Evolutionary conservation across 2,888 invertebrate genomes (phyloP).

Genomic region (Tiliacea citrago): DNA sequence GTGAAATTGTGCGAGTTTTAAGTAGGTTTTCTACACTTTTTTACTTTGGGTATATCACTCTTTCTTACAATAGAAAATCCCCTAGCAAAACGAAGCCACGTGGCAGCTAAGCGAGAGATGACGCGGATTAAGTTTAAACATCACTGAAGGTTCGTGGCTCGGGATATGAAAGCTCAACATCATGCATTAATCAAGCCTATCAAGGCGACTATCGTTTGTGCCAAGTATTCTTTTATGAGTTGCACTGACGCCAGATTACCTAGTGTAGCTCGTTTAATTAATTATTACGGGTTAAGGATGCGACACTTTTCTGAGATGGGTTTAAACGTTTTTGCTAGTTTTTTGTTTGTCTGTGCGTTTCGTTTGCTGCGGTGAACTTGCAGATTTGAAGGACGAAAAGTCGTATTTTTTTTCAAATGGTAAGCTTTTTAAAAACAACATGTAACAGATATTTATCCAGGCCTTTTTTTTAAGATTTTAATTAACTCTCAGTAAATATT

Average conservation of each 20-base stretch:
- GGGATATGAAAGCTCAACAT: conserved; percentile 50
- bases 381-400: not conserved
- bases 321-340: conserved; percentile 42
- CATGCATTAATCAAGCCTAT: conserved; percentile 62
- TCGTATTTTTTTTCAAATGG: not conserved
- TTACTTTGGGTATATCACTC: not conserved
- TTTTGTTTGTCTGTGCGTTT: conserved; percentile 28
- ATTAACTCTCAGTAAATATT: not conserved
- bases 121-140: conserved; percentile 48
- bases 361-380: conserved; percentile 6
- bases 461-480: not conserved
- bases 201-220: conserved; percentile 55
- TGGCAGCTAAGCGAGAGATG: conserved; percentile 47
- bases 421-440: not conserved
- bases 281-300: conserved; percentile 57
- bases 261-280: conserved; percentile 60
- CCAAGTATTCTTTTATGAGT: conserved; percentile 61
- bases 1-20: not conserved
- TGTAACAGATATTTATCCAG: not conserved
- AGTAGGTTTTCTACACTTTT: not conserved
- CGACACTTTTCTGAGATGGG: conserved; percentile 59
- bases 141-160: conserved; percentile 27
- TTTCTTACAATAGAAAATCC: conserved; percentile 36
- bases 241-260: conserved; percentile 56
- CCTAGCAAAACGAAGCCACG: conserved; percentile 16